Evolutionary conservation across 2,888 invertebrate genomes (phyloP), one percentile per base, ranked within the genome.

Genomic region (Polymixis flavicincta): DNA sequence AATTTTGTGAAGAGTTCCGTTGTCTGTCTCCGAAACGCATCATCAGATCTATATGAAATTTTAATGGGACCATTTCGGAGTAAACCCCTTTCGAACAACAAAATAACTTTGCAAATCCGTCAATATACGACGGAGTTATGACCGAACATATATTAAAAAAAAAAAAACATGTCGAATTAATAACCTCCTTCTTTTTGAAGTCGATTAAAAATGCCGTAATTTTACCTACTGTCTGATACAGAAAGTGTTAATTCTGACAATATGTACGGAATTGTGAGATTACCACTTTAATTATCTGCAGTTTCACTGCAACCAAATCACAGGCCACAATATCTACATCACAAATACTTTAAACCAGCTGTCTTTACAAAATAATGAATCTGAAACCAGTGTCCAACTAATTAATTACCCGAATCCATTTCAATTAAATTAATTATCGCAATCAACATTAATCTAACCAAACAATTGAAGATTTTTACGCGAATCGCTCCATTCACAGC

Each of bases 371-470:
- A 59, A 57, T 11, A 76, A 52, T 42, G 22, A 55, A 67, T 54
- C 52, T n/a, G 52, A 57, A 71, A 61, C 50, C 61, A 66, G 17
- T 61, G 55, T 65, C 42, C 48, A 60, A 64, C 28, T 60, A 13
- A 61, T 63, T 61, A 71, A 83, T 82, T 55, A 69, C 57, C 37
- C 42, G 32, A 69, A 66, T 80, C 65, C 66, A 80, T 80, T 84
- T 76, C 71, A 82, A 82, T 82, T 76, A 71, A 76, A 81, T 84
- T 63, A 76, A 76, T 81, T 50, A 85, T 68, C 54, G 25, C 68
- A 68, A 70, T 73, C 77, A 82, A 68, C 72, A 80, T 80, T 75
- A 71, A 50, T 76, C 72, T 85, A 64, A 85, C 66, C 69, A 68
- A 57, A 72, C 72, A 85, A 83, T 83, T 82, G 72, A 76, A 71